phyloP scores from a whole-genome alignment of 2,888 invertebrate genomes.

The Cerastis rubricosa region DNA sequence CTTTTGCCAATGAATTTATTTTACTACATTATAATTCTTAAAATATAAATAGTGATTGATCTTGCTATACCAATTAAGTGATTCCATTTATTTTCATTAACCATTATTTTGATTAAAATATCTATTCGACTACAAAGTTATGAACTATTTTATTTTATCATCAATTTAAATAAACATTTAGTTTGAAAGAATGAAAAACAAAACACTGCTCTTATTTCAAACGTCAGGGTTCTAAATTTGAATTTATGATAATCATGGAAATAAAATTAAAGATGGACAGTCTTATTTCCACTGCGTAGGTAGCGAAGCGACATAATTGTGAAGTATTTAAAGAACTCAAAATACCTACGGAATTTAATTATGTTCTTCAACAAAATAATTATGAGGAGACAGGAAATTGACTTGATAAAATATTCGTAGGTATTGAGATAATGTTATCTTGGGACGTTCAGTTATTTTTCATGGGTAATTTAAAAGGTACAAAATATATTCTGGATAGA shows the following conservation, averaged over 20 bases:
- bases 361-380: conserved; percentile 25
- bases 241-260: conserved; percentile 16
- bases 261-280: conserved; percentile 5
- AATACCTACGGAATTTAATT: conserved; percentile 34
- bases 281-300: background rate
- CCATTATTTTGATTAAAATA: background rate
- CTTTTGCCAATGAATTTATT: background rate
- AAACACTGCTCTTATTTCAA: conserved; percentile 14
- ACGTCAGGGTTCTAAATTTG: conserved; percentile 29
- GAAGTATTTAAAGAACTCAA: conserved; percentile 7
- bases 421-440: conserved; percentile 23
- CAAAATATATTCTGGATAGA: background rate
- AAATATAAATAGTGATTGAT: background rate
- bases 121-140: background rate
- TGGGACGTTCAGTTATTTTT: background rate
- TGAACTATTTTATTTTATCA: background rate
- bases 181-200: conserved; percentile 5
- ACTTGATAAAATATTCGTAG: conserved; percentile 30
- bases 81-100: conserved; percentile 21
- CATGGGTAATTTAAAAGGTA: background rate
- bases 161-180: conserved; percentile 9
- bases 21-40: background rate
- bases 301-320: background rate
- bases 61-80: background rate
- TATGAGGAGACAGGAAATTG: conserved; percentile 27